Base-by-base conservation (phyloP, 2,888 invertebrate species). In the Venusia cambrica region DNA sequence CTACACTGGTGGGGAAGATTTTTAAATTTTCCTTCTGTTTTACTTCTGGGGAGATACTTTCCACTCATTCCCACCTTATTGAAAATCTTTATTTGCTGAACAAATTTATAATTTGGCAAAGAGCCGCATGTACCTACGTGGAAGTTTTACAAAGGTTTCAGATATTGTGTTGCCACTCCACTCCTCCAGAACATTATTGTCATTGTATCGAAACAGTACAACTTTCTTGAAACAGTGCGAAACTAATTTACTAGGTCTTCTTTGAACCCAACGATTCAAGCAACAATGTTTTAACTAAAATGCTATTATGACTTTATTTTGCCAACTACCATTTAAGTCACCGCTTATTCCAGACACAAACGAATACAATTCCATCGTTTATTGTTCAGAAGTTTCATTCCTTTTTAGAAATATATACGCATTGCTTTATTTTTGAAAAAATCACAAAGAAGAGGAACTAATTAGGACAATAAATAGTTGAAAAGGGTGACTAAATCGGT, bases 371-470 rank as follows among this genome's bases (percentile, higher is more conserved):
- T 30, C 38, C 28, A 21, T 31, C 11, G 12, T 14, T 30, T 26
- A 21, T 21, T 10, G 10, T 14, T 7, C 13, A 10, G 6, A 6
- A 14, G 8, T 26, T 5, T 17, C 13, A 13, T 33, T 33, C 10
- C 29, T 33, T 29, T 3, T 11, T 11, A 5, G 11, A 5, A 21
- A n/a, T 21, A 21, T n/a, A 10, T 1, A 19, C 25, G n/a, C 19
- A 5, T 12, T 14, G 21, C 31, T 26, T 52, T 38, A 17, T 38
- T 31, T 42, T 10, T 40, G 38, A 29, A 24, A 8, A 22, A 34
- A 13, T 11, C 5, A 65, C 65, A 70, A 63, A 55, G 44, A 48
- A 54, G 58, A 62, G 62, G 58, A 72, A 75, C 74, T 75, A 76
- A 78, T 80, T 72, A 72, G 43, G 45, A 34, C 26, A 13, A 26